Base-by-base conservation (phyloP, 2,113 vertebrate species). In the Gasterosteus nipponicus region DNA sequence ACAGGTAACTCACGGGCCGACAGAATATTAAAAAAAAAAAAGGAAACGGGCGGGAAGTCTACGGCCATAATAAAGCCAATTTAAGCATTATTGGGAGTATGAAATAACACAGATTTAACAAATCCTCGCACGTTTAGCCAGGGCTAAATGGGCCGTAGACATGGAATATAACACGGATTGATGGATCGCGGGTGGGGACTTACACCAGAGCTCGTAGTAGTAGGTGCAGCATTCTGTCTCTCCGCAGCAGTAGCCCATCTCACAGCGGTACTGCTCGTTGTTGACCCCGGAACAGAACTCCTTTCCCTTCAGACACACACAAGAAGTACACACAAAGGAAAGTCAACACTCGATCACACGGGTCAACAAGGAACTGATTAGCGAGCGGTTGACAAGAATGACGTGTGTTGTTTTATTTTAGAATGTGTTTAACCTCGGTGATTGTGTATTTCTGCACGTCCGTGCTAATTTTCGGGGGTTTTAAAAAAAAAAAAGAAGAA, bases 131-230 rank as follows among this genome's bases (percentile, higher is more conserved):
- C 22, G 26, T 19, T 19, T 33, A 31, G 14, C 73, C 10, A 39
- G n/a, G 29, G n/a, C 26, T 35, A 38, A 58, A n/a, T 18, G 1
- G 15, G 11, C 7, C 63, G 31, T 3, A 61, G 5, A 1, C 4
- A 14, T 62, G 18, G 12, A 2, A 53, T 4, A 26, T 2, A 69
- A 67, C 22, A 2, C 4, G 10, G 7, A 41, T 35, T 22, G 19
- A 18, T 7, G 4, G 46, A 71, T 33, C 5, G 39, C 58, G 4
- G 60, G 10, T 4, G 42, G 19, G 0, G 67, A 94, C 95, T 90
- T 93, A 95, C 95, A 95, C 95, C 95, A 95, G 12, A 95, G 93
- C 78, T 95, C 95, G 19, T 95, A 95, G 90, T 95, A 95, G 82
- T 95, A 95, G 31, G 94, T 95, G 91, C 95, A 95, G 88, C 95